Percentiles rank a stretch among this genome's conserved stretches.
These are phyloP conservation scores for Malurus cyaneus DNA, from an alignment of 2,113 vertebrate genomes.

Conservation along the genomic window DNA sequence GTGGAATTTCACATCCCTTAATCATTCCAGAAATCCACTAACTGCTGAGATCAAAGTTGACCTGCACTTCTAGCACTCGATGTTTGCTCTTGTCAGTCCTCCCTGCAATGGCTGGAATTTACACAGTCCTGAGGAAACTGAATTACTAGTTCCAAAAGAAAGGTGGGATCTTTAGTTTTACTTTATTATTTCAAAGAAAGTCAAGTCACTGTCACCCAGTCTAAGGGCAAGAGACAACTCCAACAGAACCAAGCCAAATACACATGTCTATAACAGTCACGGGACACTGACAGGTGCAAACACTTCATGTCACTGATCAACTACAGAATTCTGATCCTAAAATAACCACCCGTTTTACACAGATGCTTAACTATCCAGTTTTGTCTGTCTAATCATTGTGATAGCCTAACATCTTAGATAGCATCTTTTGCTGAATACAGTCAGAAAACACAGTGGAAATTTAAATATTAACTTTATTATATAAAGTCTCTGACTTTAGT, in stretches of 20 bases:
- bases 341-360: neutral
- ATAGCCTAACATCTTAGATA: neutral
- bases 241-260: neutral
- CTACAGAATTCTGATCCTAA: neutral
- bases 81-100: neutral
- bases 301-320: neutral
- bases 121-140: neutral
- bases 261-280: fast-evolving
- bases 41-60: neutral
- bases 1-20: neutral
- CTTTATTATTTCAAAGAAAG: neutral
- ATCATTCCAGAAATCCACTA: neutral
- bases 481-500: neutral
- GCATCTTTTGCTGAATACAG: neutral
- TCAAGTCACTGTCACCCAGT: neutral
- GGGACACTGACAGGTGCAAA: neutral
- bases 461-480: neutral
- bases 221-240: neutral
- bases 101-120: neutral
- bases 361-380: neutral
- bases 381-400: neutral
- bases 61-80: neutral
- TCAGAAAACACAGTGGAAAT: neutral
- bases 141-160: neutral
- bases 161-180: neutral